Base-by-base conservation (phyloP, 2,888 invertebrate genomes). In the Minunthozetes semirufus region DNA sequence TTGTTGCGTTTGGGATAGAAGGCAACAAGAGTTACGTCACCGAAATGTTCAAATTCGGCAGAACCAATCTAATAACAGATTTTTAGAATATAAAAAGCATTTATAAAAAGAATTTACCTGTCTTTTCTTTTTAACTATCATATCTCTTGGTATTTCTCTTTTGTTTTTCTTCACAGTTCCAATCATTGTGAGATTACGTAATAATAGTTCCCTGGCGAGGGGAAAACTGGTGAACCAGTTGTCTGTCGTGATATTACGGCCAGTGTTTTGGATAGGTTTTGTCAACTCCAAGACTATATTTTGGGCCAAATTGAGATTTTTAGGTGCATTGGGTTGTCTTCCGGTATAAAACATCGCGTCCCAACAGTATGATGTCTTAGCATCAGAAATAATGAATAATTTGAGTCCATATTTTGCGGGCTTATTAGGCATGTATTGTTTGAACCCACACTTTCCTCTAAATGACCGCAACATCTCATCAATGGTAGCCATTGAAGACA, bases 401-500 rank as follows among this genome's bases (percentile, higher is more conserved):
- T 73, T 73, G 5, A 74, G 22, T 25, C 53, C 70, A 70, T 74
- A 70, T 29, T 50, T 70, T 1, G 68, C 74, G 5, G 74, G 74
- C 50, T 74, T 74, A 17, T 70, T 74, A 13, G 38, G 50, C 19
- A 74, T 74, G 15, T 48, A 74, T 27, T 70, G 48, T 56, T 42
- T 50, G 33, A 74, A 74, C 17, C 27, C 17, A 42, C 3, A 42
- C 17, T 5, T 19, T 48, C 74, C 50, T 9, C 3, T 22, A 17
- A 74, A 71, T 25, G 33, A 0, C 9, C 50, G 17, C 2, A 70
- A 68, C 72, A 80, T 79, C 75, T 80, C 81, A 72, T 81, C 81
- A 61, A 81, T 80, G 42, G 81, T 81, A 9, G 78, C 79, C 73
- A 78, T 56, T 46, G 76, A 72, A n/a, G 72, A 50, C 22, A 79